These are phyloP conservation scores for Siphonodentalium dalli DNA, from an alignment of 2,888 invertebrate species.

Conservation along the genomic window DNA sequence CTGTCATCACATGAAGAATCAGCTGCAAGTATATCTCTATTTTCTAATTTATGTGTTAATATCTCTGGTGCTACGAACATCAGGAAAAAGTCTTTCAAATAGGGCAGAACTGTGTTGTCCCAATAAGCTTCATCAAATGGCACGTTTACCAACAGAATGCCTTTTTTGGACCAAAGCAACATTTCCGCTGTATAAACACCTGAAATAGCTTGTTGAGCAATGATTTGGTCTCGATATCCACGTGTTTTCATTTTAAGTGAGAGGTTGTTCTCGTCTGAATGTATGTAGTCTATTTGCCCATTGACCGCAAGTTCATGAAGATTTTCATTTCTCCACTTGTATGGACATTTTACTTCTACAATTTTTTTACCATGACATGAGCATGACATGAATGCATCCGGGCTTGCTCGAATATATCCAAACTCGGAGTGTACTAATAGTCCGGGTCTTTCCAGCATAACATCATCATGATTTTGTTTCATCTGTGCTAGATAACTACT, in stretches of 20 bases:
- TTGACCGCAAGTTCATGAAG: neutral
- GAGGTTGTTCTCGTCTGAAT: neutral
- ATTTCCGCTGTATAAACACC: neutral
- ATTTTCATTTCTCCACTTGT: neutral
- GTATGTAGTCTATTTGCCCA: constrained; percentile 3
- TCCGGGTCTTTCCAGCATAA: neutral
- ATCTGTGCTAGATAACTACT: neutral
- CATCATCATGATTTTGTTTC: neutral
- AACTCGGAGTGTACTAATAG: neutral
- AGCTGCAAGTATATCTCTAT: too few relatives aligned
- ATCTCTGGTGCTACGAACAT: constrained; percentile 5
- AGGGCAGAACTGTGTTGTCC: neutral
- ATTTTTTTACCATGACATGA: constrained; percentile 12
- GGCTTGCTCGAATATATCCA: constrained; percentile 13
- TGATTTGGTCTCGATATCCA: constrained; percentile 15
- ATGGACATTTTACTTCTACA: constrained; percentile 18
- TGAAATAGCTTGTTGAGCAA: constrained; percentile 2
- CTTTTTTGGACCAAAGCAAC: constrained; percentile 10
- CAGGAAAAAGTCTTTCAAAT: neutral
- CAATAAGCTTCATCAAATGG: constrained; percentile 1
- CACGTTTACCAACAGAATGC: neutral
- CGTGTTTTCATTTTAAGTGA: neutral
- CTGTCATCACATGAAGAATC: too few relatives aligned
- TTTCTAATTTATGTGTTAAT: too few relatives aligned
- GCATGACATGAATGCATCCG: constrained; percentile 15